Conservation (phyloP, 1,140 invertebrate species). For the Drosophila grimshawi region DNA sequence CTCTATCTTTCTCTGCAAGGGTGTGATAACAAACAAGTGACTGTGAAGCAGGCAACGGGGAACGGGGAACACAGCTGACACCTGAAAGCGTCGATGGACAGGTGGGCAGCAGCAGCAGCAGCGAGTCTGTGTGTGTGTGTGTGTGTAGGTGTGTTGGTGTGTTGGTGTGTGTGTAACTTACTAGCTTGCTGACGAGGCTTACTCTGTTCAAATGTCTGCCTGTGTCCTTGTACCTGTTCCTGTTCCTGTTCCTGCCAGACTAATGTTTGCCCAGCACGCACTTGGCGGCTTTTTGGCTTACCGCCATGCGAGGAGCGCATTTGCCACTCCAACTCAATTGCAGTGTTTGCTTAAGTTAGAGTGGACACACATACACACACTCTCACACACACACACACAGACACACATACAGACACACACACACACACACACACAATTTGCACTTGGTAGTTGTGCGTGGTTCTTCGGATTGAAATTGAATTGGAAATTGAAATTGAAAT, state of each 20-base stretch:
- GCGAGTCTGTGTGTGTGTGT: not conserved
- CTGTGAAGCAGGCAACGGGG: not conserved
- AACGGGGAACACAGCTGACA: constrained; percentile 5
- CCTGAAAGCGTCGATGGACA: constrained; percentile 8
- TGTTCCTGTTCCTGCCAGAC: constrained; percentile 28
- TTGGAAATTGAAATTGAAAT: constrained; percentile 5
- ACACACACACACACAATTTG: not conserved
- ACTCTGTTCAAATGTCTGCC: not conserved
- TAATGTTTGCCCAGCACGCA: constrained; percentile 46
- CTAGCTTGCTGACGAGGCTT: constrained; percentile 1
- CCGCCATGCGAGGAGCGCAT: not conserved
- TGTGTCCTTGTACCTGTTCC: constrained; percentile 7
- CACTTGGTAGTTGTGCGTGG: not conserved
- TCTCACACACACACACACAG: not conserved
- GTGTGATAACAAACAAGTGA: constrained; percentile 18
- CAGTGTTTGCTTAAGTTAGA: constrained; percentile 13
- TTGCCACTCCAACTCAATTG: not conserved
- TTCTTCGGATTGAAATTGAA: not conserved
- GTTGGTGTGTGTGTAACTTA: not conserved
- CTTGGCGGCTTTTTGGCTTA: constrained; percentile 34
- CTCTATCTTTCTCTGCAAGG: not conserved
- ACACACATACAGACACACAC: not conserved
- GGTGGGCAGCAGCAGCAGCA: not conserved
- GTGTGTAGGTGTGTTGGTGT: not conserved
- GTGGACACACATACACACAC: constrained; percentile 7